Evolutionary conservation across 2,797 vertebrate species (phyloP).

Genomic region (Gambusia yucatana): DNA sequence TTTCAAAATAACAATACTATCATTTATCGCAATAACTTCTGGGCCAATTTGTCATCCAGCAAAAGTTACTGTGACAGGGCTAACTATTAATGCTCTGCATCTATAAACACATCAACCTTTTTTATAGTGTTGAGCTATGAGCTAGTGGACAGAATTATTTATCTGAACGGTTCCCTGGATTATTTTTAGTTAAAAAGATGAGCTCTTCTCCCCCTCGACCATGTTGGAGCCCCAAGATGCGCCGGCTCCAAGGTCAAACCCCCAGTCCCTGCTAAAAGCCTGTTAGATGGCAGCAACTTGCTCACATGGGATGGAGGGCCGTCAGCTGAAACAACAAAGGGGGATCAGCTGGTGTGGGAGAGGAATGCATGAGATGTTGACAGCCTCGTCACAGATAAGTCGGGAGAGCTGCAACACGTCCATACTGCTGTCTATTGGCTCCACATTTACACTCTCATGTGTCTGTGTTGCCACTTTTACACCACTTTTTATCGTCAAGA

Average conservation of each 20-base stretch:
- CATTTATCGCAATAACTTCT: no score
- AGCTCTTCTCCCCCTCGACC: conserved; percentile 10
- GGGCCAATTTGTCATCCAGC: no score
- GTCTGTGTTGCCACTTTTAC: conserved; percentile 62
- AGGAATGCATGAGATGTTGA: conserved; percentile 72
- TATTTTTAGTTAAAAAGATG: conserved; percentile 38
- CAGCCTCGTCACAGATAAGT: conserved; percentile 47
- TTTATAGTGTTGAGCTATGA: neutral
- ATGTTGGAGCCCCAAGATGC: conserved; percentile 62
- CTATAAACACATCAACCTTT: neutral
- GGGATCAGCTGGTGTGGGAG: conserved; percentile 68
- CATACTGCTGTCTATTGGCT: conserved; percentile 46
- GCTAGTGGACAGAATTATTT: neutral
- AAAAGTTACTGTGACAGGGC: neutral
- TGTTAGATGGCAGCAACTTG: conserved; percentile 56
- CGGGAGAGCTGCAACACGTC: conserved; percentile 47
- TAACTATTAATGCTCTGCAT: neutral
- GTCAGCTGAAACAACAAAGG: conserved; percentile 80
- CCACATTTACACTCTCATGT: conserved; percentile 58
- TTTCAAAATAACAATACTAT: no score
- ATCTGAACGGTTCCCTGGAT: neutral
- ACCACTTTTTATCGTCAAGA: conserved; percentile 12
- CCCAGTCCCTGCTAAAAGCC: conserved; percentile 42
- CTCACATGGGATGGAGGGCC: conserved; percentile 58
- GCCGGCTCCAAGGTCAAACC: conserved; percentile 75